Evolutionary conservation across 2,888 invertebrate species (phyloP), one percentile per base, ranked within the genome.

Genomic region (Agriopis aurantiaria): DNA sequence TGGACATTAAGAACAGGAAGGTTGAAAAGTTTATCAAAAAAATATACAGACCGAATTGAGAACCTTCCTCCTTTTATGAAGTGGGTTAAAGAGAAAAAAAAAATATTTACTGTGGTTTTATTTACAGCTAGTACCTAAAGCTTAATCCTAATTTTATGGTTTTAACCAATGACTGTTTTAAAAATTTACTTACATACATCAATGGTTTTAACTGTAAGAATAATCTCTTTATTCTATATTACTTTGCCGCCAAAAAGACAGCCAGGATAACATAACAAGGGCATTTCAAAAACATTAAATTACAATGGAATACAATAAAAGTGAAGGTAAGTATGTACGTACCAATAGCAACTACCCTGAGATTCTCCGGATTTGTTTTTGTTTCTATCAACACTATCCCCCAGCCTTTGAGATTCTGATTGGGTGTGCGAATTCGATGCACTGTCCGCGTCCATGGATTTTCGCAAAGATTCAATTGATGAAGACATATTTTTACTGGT

Each of bases 281-380:
- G n/a, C 49, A 49, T 64, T 23, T 49, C 73, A 58, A 9, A 6
- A 6, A 62, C 33, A 65, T 14, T 2, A 1, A 33, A 33, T 33
- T 33, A 23, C 17, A 33, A 33, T 33, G 33, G 33, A 4, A 33
- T 33, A 33, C n/a, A 49, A 49, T 14, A 17, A 23, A 12, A 5
- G 10, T 12, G 6, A 52, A 52, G 17, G 14, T 33, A 33, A 14
- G 14, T 56, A 53, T 14, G 52, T 64, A 82, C 85, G 53, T 83
- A 93, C 93, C 93, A 93, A 80, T 93, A 93, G 80, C 93, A 93
- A 75, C 85, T 85, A 65, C 88, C 85, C 68, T 91, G 91, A 79
- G 90, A 85, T 80, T 93, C 93, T 52, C 82, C 82, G 7, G 85
- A 77, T 85, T 91, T 92, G 72, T 83, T 87, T 85, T 88, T 89